phyloP scores from a whole-genome alignment of 2,113 vertebrate genomes.

The Oncorhynchus mykiss region DNA sequence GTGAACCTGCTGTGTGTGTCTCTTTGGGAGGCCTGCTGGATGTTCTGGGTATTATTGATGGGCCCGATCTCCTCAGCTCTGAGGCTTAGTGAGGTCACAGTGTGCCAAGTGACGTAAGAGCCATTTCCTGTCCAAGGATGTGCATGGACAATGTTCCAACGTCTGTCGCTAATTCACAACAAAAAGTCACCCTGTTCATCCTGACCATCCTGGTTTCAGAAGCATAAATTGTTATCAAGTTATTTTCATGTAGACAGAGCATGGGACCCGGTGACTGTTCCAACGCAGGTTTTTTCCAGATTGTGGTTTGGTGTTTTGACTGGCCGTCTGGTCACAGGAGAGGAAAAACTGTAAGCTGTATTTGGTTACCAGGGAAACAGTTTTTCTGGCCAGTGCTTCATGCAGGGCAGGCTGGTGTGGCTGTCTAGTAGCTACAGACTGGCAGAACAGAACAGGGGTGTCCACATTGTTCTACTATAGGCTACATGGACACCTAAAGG shows the following conservation, averaged over 20 bases:
- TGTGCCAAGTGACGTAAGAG: slow-evolving; percentile 31
- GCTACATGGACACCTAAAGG: not conserved
- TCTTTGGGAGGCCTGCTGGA: not conserved
- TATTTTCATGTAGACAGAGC: slow-evolving; percentile 3
- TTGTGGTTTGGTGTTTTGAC: slow-evolving; percentile 5
- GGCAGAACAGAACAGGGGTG: not conserved
- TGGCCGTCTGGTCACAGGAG: not conserved
- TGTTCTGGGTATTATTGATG: slow-evolving; percentile 39
- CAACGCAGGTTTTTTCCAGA: slow-evolving; percentile 4
- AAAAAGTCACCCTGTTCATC: slow-evolving; percentile 45
- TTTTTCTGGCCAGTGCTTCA: not conserved
- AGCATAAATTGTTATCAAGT: slow-evolving; percentile 54
- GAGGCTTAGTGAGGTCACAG: slow-evolving; percentile 27
- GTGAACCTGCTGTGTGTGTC: not conserved
- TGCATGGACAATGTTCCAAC: slow-evolving; percentile 57
- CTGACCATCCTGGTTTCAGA: slow-evolving; percentile 28
- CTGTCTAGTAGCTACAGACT: not conserved
- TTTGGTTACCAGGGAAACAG: not conserved
- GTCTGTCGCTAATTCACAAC: slow-evolving; percentile 37
- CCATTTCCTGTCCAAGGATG: slow-evolving; percentile 57
- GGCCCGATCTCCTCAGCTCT: slow-evolving; percentile 29
- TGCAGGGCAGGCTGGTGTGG: not conserved
- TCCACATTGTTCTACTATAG: not conserved
- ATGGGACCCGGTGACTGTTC: not conserved
- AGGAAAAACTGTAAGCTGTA: not conserved